These are phyloP conservation scores for Drosophila conformis DNA, from an alignment of 2,888 invertebrate genomes.

Conservation along the genomic window DNA sequence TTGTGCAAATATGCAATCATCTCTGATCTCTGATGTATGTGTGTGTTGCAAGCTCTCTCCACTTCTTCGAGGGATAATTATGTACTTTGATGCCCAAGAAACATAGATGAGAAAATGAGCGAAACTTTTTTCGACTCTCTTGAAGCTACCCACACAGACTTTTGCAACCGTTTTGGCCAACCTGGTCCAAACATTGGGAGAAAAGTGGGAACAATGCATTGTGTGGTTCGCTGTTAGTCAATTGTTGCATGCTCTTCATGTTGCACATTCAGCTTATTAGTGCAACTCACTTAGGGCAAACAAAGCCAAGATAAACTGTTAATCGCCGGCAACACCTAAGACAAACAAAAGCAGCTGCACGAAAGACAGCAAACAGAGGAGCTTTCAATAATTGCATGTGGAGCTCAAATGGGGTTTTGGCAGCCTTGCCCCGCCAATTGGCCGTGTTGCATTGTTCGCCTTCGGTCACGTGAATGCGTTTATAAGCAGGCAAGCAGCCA, in stretches of 20 bases:
- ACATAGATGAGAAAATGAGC: neutral
- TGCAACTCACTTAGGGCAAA: conserved; percentile 65
- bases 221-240: conserved; percentile 30
- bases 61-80: neutral
- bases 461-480: conserved; percentile 56
- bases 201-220: neutral
- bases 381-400: conserved; percentile 52
- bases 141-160: neutral
- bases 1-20: neutral
- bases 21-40: no score
- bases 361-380: conserved; percentile 15
- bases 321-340: conserved; percentile 69
- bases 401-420: conserved; percentile 12
- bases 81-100: neutral
- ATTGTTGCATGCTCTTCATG: conserved; percentile 38
- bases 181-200: no score
- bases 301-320: conserved; percentile 68
- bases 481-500: conserved; percentile 16
- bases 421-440: conserved; percentile 8
- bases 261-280: conserved; percentile 62
- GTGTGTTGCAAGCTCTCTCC: neutral
- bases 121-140: neutral
- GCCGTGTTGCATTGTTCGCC: conserved; percentile 56
- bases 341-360: conserved; percentile 51
- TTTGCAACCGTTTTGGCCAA: neutral